Conservation (phyloP, 2,888 invertebrate species). For the Vanessa cardui region DNA sequence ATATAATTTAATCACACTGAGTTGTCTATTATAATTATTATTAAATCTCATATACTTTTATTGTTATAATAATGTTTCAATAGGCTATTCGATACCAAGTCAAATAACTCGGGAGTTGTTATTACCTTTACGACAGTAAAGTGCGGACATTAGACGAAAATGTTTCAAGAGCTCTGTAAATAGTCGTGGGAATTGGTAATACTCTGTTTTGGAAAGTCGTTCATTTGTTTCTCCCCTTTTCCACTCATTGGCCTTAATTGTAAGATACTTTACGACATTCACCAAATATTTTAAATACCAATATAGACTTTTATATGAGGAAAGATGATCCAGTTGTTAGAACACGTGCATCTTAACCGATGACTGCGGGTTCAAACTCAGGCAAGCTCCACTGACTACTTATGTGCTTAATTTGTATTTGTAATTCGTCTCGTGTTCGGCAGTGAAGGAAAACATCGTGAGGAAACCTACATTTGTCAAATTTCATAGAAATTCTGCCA, state of each 20-base stretch:
- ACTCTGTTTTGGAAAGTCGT: constrained; percentile 11
- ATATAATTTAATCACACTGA: background rate
- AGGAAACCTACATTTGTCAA: too few species aligned
- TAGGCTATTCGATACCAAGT: background rate
- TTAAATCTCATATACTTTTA: background rate
- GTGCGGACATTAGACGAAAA: constrained; percentile 15
- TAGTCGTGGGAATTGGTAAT: constrained; percentile 5
- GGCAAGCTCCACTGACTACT: too few species aligned
- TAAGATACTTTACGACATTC: background rate
- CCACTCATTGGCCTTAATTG: constrained; percentile 1
- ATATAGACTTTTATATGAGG: too few species aligned
- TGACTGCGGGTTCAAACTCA: too few species aligned
- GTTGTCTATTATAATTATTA: background rate
- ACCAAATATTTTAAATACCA: too few species aligned
- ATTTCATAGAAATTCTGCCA: too few species aligned
- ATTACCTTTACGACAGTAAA: constrained; percentile 7
- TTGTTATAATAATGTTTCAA: background rate
- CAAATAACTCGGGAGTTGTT: constrained; percentile 3
- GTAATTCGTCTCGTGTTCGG: too few species aligned
- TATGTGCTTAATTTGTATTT: too few species aligned
- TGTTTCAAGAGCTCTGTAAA: constrained; percentile 16
- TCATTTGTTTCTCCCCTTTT: constrained; percentile 14
- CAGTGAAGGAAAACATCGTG: too few species aligned
- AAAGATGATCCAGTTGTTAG: too few species aligned
- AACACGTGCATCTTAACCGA: too few species aligned